Evolutionary conservation across 2,113 vertebrate genomes (phyloP), one percentile per base, ranked within the genome.

Genomic region (Pipra filicauda): DNA sequence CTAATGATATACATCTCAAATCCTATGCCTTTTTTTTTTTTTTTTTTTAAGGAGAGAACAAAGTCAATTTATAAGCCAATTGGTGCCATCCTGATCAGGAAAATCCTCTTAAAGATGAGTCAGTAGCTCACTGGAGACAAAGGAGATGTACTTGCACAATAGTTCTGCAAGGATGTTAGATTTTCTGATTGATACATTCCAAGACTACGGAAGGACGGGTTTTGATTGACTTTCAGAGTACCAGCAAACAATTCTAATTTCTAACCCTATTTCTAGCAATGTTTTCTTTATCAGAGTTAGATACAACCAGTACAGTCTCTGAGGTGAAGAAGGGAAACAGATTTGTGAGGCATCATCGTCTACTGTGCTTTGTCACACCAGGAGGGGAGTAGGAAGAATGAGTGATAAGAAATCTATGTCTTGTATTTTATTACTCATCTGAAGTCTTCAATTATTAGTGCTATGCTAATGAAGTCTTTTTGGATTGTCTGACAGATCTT

Each of bases 351-450:
- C 64, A 71, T 64, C 49, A 66, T 79, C 54, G 57, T 70, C 76
- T 16, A 39, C 37, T 65, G 27, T n/a, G 57, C 35, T 85, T 75
- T 93, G 49, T 86, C 41, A 76, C 9, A 22, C 54, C 31, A 70
- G 62, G 78, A 90, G 55, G 62, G 41, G 48, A 72, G 49, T 49
- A 61, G 49, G 58, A 91, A 81, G 52, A 62, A 59, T 0, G 6
- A 23, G 22, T 54, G 67, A 21, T 91, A 85, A 93, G 78, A 76
- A 76, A 48, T 87, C 41, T 52, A 15, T 72, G n/a, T 77, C 46
- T 91, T 78, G 31, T 39, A 51, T 88, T 92, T 93, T 77, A 83
- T 91, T 64, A 88, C 58, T 93, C 64, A 81, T 86, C 59, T 14
- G 0, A 72, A 77, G 64, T 55, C 26, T 92, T 93, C 79, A 91